Base-by-base conservation (phyloP, 92 coral and sea anemone species). In the Epizoanthus illoricatus region DNA sequence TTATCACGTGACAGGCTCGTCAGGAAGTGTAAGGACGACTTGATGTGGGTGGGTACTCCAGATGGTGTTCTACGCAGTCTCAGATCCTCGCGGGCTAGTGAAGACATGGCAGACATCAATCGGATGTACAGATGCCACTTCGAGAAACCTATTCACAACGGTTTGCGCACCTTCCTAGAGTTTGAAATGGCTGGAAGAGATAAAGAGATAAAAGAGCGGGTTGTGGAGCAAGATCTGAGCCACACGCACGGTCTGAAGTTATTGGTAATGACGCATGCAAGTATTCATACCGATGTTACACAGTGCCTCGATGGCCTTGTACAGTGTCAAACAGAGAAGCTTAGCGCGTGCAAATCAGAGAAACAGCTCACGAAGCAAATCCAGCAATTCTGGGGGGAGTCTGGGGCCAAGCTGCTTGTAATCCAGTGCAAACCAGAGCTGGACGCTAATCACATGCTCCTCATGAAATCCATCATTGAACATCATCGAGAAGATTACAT, bases 1-100 rank as follows among this genome's bases (percentile, higher is more conserved):
- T 63, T 63, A 59, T 40, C 47, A 19, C 41, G 39, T 28, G 52
- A 42, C 2, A 63, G 9, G 10, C 71, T 85, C 41, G 79, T 85
- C 10, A 69, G 42, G 54, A 85, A 65, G 75, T 85, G 87, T 17
- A 85, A 85, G 33, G 84, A 65, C 20, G 87, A 85, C 6, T 69
- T 85, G 0, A 85, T 85, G 84, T 76, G 75, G 78, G 72, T 76
- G 33, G 87, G 78, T 9, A 85, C 84, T 54, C 87, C 87, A 4
- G 87, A 85, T 57, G 87, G 87, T 42, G 87, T 85, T 5, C 84
- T 85, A 2, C 87, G 87, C 65, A 85, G 83, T 7, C 70, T 75
- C 57, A 85, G 18, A 70, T 85, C 83, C 12, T 10, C 28, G 6
- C 78, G 79, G 36, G 73, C 80, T 2, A 20, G 69, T 3, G 71